These are phyloP conservation scores for Asobara japonica DNA, from an alignment of 1,140 invertebrate genomes.

Conservation along the genomic window DNA sequence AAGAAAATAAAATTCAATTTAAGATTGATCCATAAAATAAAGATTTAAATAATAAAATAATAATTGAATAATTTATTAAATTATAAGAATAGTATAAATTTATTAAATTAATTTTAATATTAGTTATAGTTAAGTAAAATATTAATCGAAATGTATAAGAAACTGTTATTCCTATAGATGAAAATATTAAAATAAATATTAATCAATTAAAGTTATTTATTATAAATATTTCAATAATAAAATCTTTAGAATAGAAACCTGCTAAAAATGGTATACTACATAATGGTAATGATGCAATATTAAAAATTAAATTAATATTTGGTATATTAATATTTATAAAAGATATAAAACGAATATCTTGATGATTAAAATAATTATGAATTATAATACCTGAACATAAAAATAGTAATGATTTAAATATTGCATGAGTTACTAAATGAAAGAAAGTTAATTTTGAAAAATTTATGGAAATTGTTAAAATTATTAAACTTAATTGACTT, in stretches of 20 bases:
- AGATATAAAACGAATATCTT: slow-evolving; percentile 73
- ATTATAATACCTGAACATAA: slow-evolving; percentile 71
- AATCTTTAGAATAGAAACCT: slow-evolving; percentile 75
- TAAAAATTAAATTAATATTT: slow-evolving; percentile 63
- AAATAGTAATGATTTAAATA: slow-evolving; percentile 75
- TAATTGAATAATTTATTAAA: not conserved
- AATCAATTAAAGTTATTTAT: slow-evolving; percentile 65
- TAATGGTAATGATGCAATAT: slow-evolving; percentile 67
- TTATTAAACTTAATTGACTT: slow-evolving; percentile 76
- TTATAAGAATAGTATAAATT: not conserved
- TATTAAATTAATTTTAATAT: slow-evolving; percentile 31
- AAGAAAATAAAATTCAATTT: not conserved
- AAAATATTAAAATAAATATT: slow-evolving; percentile 66
- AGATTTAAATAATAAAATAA: not conserved
- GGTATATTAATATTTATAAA: slow-evolving; percentile 57
- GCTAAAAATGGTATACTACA: slow-evolving; percentile 70
- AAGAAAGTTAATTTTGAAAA: slow-evolving; percentile 69
- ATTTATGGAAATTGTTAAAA: slow-evolving; percentile 67
- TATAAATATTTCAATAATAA: slow-evolving; percentile 69
- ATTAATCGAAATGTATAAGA: slow-evolving; percentile 68
- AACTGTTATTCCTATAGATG: slow-evolving; percentile 68
- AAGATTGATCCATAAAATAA: not conserved
- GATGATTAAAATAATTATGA: slow-evolving; percentile 70
- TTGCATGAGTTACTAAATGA: slow-evolving; percentile 72
- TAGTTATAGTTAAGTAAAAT: slow-evolving; percentile 63